phyloP scores from a whole-genome alignment of 1,140 invertebrate species.

The Ooceraea biroi region DNA sequence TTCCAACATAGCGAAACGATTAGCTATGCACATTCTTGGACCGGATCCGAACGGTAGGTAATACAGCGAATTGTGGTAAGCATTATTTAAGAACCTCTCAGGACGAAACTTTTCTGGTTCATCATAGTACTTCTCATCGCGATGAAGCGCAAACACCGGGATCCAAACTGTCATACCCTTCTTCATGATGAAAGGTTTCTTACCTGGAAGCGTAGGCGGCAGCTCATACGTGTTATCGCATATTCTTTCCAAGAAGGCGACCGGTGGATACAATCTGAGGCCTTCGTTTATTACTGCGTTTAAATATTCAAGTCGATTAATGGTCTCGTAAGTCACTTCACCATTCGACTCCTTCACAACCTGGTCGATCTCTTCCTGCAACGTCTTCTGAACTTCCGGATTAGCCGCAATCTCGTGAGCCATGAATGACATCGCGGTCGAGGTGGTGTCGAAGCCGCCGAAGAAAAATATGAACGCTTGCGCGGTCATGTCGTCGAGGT shows the following conservation, averaged over 20 bases:
- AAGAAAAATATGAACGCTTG: constrained; percentile 86
- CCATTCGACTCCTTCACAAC: constrained; percentile 80
- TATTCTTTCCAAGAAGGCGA: constrained; percentile 83
- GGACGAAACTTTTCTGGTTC: constrained; percentile 31
- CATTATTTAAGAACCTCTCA: constrained; percentile 33
- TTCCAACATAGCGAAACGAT: constrained; percentile 28
- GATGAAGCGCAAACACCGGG: background rate
- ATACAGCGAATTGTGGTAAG: background rate
- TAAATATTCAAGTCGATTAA: constrained; percentile 84
- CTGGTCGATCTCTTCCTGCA: constrained; percentile 87
- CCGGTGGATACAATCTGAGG: constrained; percentile 87
- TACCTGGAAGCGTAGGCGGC: constrained; percentile 51
- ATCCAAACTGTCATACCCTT: constrained; percentile 30
- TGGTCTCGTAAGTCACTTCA: constrained; percentile 81
- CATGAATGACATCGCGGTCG: constrained; percentile 81
- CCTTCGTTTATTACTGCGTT: constrained; percentile 86
- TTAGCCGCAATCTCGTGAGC: constrained; percentile 86
- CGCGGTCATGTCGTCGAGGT: constrained; percentile 81
- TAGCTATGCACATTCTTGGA: constrained; percentile 59
- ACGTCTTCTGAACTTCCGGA: constrained; percentile 87
- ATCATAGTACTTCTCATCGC: constrained; percentile 43
- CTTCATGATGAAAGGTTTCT: constrained; percentile 7
- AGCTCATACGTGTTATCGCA: constrained; percentile 84
- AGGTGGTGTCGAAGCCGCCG: constrained; percentile 86
- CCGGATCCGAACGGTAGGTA: constrained; percentile 41